Evolutionary conservation across 2,888 invertebrate genomes (phyloP), one percentile per base, ranked within the genome.

Genomic region (Notodonta dromedarius): DNA sequence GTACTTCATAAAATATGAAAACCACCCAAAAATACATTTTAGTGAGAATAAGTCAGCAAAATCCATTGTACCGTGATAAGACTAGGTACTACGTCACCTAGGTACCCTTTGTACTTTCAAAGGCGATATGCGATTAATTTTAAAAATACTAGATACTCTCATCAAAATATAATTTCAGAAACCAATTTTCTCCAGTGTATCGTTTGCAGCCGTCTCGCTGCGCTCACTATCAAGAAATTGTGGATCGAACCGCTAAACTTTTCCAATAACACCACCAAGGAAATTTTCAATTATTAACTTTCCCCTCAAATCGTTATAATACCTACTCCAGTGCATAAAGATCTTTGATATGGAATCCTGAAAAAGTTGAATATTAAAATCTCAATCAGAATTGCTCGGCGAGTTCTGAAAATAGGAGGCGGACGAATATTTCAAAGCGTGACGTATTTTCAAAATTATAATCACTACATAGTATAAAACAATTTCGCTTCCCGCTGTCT

Each of bases 251-350:
- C 69, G 67, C 64, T 61, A 70, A 88, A 88, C 82, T 86, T 89
- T 85, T 79, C 79, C 83, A 86, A 88, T 88, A 86, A 82, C 70
- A 81, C 67, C 70, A 73, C 70, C 67, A 80, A 83, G 83, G 66
- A 86, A 82, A 83, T 83, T 81, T 85, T 83, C 85, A 88, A 86
- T 87, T 87, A 87, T 87, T 78, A 86, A 87, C 85, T 88, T 86
- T 71, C 77, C 75, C 79, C 73, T 68, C 76, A 72, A 80, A 80
- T 66, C 61, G 57, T 62, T 61, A 65, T 42, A 55, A 44, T 42
- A 32, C 35, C 35, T 35, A 35, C 58, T 50, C 35, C 44, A 64
- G 52, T 66, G 63, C 66, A 71, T 71, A 60, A 13, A 61, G 58
- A 62, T 63, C 46, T 64, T 58, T 60, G 57, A 62, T 65, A 69